These are phyloP conservation scores for Megalops cyprinoides DNA, from an alignment of 2,797 vertebrate genomes.

Conservation along the genomic window DNA sequence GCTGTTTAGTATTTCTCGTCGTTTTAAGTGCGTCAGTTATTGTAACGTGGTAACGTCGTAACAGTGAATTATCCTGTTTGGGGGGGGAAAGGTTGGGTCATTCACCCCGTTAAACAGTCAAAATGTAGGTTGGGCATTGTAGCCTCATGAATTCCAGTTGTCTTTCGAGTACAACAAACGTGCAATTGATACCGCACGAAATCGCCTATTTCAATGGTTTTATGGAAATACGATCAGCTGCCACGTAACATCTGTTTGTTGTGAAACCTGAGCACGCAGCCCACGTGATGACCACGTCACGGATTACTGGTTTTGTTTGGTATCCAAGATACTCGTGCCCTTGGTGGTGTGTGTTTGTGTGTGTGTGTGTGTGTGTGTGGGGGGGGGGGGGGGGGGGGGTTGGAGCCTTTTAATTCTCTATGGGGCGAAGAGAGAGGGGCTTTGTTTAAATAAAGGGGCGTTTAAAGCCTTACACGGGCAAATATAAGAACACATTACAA, in stretches of 20 bases:
- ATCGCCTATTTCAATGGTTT: slow-evolving; percentile 11
- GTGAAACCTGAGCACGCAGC: slow-evolving; percentile 83
- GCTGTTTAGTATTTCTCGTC: neutral
- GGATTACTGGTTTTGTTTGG: slow-evolving; percentile 73
- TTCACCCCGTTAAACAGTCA: too few relatives aligned
- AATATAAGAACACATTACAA: neutral
- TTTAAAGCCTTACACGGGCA: neutral
- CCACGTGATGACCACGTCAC: slow-evolving; percentile 83
- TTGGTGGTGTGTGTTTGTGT: too few relatives aligned
- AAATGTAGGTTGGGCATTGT: too few relatives aligned
- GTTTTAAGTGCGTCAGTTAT: neutral
- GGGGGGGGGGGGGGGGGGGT: too few relatives aligned
- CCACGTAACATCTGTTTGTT: slow-evolving; percentile 91
- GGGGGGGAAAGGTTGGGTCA: too few relatives aligned
- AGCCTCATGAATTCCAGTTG: neutral
- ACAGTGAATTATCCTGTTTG: neutral
- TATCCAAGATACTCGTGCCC: slow-evolving; percentile 76
- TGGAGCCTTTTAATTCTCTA: slow-evolving; percentile 19
- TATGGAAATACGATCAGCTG: slow-evolving; percentile 49
- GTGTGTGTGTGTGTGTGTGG: too few relatives aligned
- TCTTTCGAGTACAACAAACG: neutral
- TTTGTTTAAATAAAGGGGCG: slow-evolving; percentile 2
- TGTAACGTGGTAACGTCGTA: neutral
- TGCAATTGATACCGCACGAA: neutral
- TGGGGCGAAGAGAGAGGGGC: slow-evolving; percentile 4